Conservation (phyloP, 1,140 invertebrate genomes). For the Solenopsis fugax region DNA sequence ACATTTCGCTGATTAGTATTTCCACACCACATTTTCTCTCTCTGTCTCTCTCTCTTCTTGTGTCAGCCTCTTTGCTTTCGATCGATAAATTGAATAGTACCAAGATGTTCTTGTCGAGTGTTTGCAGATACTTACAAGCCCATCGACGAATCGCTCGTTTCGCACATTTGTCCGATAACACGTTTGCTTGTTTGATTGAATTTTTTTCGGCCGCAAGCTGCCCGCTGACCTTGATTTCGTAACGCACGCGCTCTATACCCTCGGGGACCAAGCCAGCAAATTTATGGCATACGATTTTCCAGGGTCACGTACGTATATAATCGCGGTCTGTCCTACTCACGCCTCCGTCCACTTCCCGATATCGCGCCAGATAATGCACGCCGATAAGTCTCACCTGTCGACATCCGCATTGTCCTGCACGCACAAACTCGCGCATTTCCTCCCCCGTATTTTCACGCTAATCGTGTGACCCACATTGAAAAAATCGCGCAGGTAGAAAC, state of each 20-base stretch:
- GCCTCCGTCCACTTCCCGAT: slow-evolving; percentile 31
- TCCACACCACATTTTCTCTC: not conserved
- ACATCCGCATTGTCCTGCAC: not conserved
- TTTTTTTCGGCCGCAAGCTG: slow-evolving; percentile 38
- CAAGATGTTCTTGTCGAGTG: not conserved
- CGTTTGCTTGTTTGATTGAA: slow-evolving; percentile 57
- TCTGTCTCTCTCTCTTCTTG: not conserved
- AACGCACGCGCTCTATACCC: slow-evolving; percentile 4
- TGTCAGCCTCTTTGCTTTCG: not conserved
- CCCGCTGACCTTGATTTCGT: slow-evolving; percentile 34
- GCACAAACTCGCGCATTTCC: slow-evolving; percentile 26
- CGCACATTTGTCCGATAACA: slow-evolving; percentile 9
- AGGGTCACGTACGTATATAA: slow-evolving; percentile 38
- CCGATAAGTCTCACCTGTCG: slow-evolving; percentile 44
- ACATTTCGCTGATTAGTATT: not conserved
- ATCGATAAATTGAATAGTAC: slow-evolving; percentile 31
- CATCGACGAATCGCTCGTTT: slow-evolving; percentile 10
- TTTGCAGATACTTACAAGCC: not conserved
- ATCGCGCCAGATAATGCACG: slow-evolving; percentile 28
- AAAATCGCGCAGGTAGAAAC: not conserved
- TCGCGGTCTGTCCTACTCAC: slow-evolving; percentile 1
- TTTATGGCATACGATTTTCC: slow-evolving; percentile 62
- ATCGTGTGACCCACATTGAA: slow-evolving; percentile 12
- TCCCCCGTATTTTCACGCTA: not conserved
- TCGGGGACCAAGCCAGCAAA: slow-evolving; percentile 5